These are phyloP conservation scores for Scolopax rusticola DNA, from an alignment of 2,797 vertebrate genomes.

Conservation along the genomic window DNA sequence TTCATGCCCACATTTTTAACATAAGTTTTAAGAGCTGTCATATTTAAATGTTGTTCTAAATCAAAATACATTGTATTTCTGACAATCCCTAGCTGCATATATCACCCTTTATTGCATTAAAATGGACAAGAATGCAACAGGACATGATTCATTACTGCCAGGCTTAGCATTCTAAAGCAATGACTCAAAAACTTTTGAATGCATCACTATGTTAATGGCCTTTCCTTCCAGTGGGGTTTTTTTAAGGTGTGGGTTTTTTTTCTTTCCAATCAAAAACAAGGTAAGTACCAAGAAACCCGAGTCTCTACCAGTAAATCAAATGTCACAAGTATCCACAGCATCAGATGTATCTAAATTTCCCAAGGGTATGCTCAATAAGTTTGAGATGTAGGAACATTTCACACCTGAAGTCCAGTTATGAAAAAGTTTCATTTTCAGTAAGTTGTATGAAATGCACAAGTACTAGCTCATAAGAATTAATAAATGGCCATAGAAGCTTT, in stretches of 20 bases:
- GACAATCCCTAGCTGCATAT: not conserved
- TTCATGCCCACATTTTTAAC: no score
- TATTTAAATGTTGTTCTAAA: not conserved
- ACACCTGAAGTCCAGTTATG: not conserved
- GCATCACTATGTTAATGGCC: not conserved
- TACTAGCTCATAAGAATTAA: conserved; percentile 7
- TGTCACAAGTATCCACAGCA: not conserved
- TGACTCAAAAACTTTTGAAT: not conserved
- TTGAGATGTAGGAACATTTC: not conserved
- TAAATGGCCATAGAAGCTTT: not conserved
- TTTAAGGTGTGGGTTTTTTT: not conserved
- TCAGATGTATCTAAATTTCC: not conserved
- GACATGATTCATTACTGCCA: not conserved
- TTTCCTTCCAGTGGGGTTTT: not conserved
- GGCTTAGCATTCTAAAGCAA: not conserved
- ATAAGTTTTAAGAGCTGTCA: no score
- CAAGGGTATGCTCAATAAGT: not conserved
- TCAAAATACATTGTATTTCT: not conserved
- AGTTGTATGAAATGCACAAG: not conserved
- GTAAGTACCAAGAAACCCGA: not conserved
- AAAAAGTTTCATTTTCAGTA: not conserved
- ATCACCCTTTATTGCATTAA: not conserved
- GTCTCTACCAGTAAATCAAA: not conserved
- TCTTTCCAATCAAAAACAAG: not conserved
- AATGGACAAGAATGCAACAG: not conserved